These are phyloP conservation scores for Pristiophorus japonicus DNA, from an alignment of 2,113 vertebrate species.

Conservation along the genomic window DNA sequence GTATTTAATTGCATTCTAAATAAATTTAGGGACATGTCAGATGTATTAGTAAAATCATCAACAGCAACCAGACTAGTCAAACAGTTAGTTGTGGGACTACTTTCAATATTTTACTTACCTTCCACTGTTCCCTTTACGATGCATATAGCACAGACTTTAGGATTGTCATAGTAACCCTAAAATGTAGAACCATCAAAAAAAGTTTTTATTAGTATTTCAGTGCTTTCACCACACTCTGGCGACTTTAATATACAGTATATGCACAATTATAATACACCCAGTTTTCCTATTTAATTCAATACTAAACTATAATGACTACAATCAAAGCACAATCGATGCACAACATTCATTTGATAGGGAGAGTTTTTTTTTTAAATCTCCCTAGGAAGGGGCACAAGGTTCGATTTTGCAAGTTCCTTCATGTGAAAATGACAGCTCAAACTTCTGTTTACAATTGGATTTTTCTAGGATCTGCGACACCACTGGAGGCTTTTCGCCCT, in stretches of 20 bases:
- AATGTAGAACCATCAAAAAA: conserved; percentile 29
- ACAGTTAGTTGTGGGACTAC: background rate
- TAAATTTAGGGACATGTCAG: background rate
- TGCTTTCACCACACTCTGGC: background rate
- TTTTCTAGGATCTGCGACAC: background rate
- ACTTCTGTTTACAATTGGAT: no score
- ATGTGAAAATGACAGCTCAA: background rate
- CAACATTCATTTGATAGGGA: background rate
- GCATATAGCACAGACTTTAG: conserved; percentile 91
- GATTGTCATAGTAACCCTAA: conserved; percentile 98
- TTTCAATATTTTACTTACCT: conserved; percentile 62
- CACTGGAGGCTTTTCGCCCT: background rate
- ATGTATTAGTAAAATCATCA: background rate
- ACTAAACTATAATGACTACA: background rate
- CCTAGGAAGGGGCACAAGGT: background rate
- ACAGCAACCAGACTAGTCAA: background rate
- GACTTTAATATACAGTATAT: background rate
- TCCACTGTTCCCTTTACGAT: conserved; percentile 90
- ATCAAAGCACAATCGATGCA: background rate
- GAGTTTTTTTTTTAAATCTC: no score
- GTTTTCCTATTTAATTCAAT: background rate
- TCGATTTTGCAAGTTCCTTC: background rate
- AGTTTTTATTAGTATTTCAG: conserved; percentile 4
- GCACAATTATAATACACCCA: background rate
- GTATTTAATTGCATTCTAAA: background rate